Percentiles rank a stretch among this genome's conserved stretches.
phyloP scores from a whole-genome alignment of 2,888 invertebrate genomes.

The Anthrax anthrax region DNA sequence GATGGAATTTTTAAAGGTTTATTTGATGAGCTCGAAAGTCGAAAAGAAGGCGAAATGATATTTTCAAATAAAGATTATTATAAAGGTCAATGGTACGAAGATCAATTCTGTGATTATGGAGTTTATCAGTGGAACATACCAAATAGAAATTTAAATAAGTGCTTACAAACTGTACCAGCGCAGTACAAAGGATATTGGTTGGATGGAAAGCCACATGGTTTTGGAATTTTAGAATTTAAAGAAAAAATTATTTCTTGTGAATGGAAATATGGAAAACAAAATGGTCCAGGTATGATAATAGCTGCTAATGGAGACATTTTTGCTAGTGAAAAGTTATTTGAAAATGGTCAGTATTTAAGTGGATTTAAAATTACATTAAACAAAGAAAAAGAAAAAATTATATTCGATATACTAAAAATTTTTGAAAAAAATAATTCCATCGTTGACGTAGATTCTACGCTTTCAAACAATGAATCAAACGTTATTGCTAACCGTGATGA shows the following conservation, averaged over 20 bases:
- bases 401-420: neutral
- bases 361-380: neutral
- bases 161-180: neutral
- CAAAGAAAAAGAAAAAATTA: neutral
- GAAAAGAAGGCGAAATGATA: slow-evolving; percentile 2
- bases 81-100: slow-evolving; percentile 5
- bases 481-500: neutral
- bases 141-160: neutral
- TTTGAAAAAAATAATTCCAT: neutral
- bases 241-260: slow-evolving; percentile 2
- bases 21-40: slow-evolving; percentile 3
- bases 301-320: slow-evolving; percentile 8
- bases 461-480: neutral
- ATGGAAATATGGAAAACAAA: slow-evolving; percentile 5
- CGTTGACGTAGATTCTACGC: no score
- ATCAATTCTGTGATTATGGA: slow-evolving; percentile 6
- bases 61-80: slow-evolving; percentile 4
- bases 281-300: slow-evolving; percentile 6
- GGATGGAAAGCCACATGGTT: slow-evolving; percentile 6
- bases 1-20: slow-evolving; percentile 5
- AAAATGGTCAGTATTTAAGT: neutral
- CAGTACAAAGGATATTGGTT: slow-evolving; percentile 6
- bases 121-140: slow-evolving; percentile 5
- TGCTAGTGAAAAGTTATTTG: slow-evolving; percentile 4
- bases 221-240: slow-evolving; percentile 6